Evolutionary conservation across 1,140 invertebrate species (phyloP).

Genomic region (Maconellicoccus hirsutus): DNA sequence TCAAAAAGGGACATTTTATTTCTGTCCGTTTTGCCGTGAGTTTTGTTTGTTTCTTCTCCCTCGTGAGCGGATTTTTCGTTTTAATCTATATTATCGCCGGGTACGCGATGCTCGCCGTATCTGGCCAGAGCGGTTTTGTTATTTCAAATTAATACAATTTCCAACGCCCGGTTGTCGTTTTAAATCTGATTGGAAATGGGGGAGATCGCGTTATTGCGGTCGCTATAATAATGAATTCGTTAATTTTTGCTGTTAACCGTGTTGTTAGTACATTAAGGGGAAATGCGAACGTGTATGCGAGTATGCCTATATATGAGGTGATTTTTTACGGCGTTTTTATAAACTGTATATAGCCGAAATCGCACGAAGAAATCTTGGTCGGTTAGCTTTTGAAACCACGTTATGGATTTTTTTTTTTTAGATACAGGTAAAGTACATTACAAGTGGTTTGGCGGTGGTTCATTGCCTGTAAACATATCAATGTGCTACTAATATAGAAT

Average conservation of each 20-base stretch:
- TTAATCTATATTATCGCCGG: constrained; percentile 9
- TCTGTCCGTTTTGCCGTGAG: constrained; percentile 14
- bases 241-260: background rate
- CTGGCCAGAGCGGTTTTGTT: background rate
- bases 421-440: too few species aligned
- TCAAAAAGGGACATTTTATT: constrained; percentile 15
- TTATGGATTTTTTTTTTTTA: too few species aligned
- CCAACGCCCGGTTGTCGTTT: background rate
- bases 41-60: constrained; percentile 8
- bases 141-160: constrained; percentile 6
- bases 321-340: too few species aligned
- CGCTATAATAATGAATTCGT: background rate
- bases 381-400: too few species aligned
- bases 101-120: background rate
- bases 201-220: background rate
- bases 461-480: too few species aligned
- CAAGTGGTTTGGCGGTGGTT: too few species aligned
- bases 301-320: too few species aligned
- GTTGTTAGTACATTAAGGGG: too few species aligned
- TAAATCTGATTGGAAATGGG: constrained; percentile 8
- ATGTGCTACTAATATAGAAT: too few species aligned
- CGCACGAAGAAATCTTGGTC: too few species aligned
- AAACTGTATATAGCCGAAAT: too few species aligned
- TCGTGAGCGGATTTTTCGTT: background rate
- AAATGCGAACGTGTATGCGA: too few species aligned